Conservation (phyloP, 2,113 vertebrate species). For the Pristiophorus japonicus region DNA sequence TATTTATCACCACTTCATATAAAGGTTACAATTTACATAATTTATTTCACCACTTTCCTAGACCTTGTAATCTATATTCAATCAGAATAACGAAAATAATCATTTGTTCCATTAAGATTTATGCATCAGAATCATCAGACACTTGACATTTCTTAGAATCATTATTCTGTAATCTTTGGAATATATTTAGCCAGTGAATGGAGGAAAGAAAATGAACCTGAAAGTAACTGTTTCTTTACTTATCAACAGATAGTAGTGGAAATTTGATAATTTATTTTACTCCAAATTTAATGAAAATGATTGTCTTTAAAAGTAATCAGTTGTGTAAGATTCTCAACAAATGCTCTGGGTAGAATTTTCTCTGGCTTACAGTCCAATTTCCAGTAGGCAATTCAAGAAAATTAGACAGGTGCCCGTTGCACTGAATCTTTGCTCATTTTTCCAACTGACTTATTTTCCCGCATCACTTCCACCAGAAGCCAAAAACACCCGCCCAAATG, state of each 20-base stretch:
- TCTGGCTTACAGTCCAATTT: not conserved
- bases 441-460: not conserved
- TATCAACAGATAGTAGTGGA: not conserved
- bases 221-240: not conserved
- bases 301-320: not conserved
- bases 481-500: not conserved
- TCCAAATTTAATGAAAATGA: not conserved
- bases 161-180: not conserved
- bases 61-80: conserved; percentile 9
- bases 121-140: not conserved
- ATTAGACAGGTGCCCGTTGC: not conserved
- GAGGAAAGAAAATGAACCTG: not conserved
- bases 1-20: not conserved
- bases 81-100: conserved; percentile 19
- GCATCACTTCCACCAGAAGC: not conserved
- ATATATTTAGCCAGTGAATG: not conserved
- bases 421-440: not conserved
- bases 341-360: not conserved
- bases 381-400: not conserved
- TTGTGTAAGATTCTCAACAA: not conserved
- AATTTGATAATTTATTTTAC: not conserved
- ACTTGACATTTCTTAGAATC: conserved; percentile 20
- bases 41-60: conserved; percentile 20
- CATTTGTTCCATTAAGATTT: conserved; percentile 27
- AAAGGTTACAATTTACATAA: conserved; percentile 36